These are phyloP conservation scores for Geophilus truncorum DNA, from an alignment of 2,888 invertebrate genomes.

Conservation along the genomic window DNA sequence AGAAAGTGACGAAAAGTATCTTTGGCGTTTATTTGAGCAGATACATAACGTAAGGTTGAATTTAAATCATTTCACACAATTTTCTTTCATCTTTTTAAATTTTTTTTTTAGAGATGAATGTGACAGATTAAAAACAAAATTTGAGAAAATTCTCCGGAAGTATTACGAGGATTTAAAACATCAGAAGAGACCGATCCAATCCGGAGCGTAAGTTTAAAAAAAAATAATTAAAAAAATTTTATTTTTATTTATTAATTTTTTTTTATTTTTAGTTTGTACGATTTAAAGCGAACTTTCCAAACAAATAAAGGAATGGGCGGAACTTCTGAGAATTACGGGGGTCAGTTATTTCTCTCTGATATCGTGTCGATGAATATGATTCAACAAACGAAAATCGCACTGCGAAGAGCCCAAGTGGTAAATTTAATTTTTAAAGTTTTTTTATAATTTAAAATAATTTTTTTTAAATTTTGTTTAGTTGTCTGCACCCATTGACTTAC, in stretches of 20 bases:
- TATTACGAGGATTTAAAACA: conserved; percentile 93
- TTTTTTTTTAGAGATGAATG: conserved; percentile 58
- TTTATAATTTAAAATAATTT: neutral
- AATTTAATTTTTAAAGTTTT: conserved; percentile 35
- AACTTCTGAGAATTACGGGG: conserved; percentile 87
- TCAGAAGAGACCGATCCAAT: conserved; percentile 86
- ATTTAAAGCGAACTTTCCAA: conserved; percentile 85
- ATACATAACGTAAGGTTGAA: conserved; percentile 57
- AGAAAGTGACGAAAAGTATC: conserved; percentile 71
- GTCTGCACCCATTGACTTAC: conserved; percentile 70
- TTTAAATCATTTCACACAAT: neutral
- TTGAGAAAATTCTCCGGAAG: conserved; percentile 65
- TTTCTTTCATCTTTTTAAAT: too few relatives aligned
- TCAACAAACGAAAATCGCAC: conserved; percentile 83
- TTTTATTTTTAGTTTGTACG: conserved; percentile 65
- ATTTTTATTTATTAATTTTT: neutral
- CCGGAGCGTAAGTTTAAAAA: conserved; percentile 62
- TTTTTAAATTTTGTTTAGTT: conserved; percentile 52
- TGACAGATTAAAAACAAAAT: conserved; percentile 70
- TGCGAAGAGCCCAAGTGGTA: conserved; percentile 78
- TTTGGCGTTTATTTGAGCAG: conserved; percentile 70
- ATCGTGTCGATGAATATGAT: conserved; percentile 86
- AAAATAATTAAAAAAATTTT: neutral
- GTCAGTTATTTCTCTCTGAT: conserved; percentile 94
- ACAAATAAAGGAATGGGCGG: conserved; percentile 83